Conservation (phyloP, 2,797 vertebrate genomes). For the Gouania willdenowi region DNA sequence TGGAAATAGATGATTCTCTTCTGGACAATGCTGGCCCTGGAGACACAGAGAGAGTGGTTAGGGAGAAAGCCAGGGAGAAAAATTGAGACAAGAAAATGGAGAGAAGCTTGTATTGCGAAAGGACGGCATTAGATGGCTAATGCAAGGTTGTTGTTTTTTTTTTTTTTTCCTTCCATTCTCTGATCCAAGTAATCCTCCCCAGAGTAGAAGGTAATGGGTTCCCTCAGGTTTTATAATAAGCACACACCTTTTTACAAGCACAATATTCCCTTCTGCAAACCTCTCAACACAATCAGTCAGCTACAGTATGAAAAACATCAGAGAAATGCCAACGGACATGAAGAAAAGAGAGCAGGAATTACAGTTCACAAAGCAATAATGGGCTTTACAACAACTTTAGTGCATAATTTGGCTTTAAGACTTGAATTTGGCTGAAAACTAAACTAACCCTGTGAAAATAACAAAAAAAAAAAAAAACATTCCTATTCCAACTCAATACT, state of each 20-base stretch:
- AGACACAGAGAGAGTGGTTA: constrained; percentile 15
- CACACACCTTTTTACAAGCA: constrained; percentile 22
- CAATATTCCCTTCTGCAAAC: constrained; percentile 11
- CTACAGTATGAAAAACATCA: constrained; percentile 19
- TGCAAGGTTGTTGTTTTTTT: not conserved
- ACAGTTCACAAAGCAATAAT: constrained; percentile 3
- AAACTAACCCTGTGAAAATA: constrained; percentile 1
- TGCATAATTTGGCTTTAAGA: constrained; percentile 15
- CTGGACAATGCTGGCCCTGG: constrained; percentile 95
- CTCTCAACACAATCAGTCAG: constrained; percentile 19
- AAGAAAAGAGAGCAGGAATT: constrained; percentile 13
- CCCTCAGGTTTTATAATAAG: constrained; percentile 23
- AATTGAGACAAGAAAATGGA: not conserved
- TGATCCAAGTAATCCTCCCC: constrained; percentile 28
- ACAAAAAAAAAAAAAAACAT: not conserved
- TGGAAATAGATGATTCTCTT: constrained; percentile 96
- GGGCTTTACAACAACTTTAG: too few species aligned
- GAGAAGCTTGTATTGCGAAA: constrained; percentile 3
- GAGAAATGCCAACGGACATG: constrained; percentile 14
- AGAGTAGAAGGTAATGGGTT: constrained; percentile 25
- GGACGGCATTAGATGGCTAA: constrained; percentile 24
- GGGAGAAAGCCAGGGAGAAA: not conserved
- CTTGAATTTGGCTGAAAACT: constrained; percentile 11
- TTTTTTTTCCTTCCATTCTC: not conserved
- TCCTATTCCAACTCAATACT: not conserved